A percentile compares a stretch with the other conserved stretches of the same genome.
Conservation (phyloP, 2,113 vertebrate genomes). For the Hippoglossus stenolepis region DNA sequence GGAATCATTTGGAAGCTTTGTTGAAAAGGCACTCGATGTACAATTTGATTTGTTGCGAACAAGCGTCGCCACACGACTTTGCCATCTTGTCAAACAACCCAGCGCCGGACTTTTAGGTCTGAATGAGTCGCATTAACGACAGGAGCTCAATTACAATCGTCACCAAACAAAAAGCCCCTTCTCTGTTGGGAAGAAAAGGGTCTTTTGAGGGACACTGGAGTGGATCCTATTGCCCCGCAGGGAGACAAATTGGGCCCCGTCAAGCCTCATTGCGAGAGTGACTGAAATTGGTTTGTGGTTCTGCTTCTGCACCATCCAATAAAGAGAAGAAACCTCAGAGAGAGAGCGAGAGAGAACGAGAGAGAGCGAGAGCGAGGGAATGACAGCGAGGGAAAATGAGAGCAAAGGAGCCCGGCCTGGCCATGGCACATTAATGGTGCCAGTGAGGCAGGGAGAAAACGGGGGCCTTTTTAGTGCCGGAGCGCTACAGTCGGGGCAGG, state of each 20-base stretch:
- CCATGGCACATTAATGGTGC: constrained; percentile 63
- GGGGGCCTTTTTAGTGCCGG: constrained; percentile 39
- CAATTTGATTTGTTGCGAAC: constrained; percentile 55
- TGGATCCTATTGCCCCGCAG: constrained; percentile 73
- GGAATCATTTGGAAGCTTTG: constrained; percentile 72
- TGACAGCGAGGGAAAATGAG: constrained; percentile 56
- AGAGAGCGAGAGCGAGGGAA: constrained; percentile 28
- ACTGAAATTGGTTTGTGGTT: constrained; percentile 80
- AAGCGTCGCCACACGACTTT: constrained; percentile 15
- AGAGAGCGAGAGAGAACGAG: constrained; percentile 31
- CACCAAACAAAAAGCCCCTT: constrained; percentile 64
- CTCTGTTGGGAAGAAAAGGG: constrained; percentile 61
- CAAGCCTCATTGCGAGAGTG: constrained; percentile 78
- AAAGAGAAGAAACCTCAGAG: constrained; percentile 72
- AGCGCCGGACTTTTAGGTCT: background rate
- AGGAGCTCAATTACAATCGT: constrained; percentile 59
- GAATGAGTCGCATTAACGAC: constrained; percentile 43
- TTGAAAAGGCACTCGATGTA: constrained; percentile 74
- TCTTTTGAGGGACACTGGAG: constrained; percentile 71
- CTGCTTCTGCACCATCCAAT: constrained; percentile 75
- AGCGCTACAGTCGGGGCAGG: constrained; percentile 30
- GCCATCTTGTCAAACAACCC: background rate
- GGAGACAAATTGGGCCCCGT: constrained; percentile 77
- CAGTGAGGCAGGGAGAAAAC: constrained; percentile 44
- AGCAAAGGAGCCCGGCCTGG: constrained; percentile 59